Evolutionary conservation across 2,888 invertebrate species (phyloP), one percentile per base, ranked within the genome.

Genomic region (Machimus atricapillus): DNA sequence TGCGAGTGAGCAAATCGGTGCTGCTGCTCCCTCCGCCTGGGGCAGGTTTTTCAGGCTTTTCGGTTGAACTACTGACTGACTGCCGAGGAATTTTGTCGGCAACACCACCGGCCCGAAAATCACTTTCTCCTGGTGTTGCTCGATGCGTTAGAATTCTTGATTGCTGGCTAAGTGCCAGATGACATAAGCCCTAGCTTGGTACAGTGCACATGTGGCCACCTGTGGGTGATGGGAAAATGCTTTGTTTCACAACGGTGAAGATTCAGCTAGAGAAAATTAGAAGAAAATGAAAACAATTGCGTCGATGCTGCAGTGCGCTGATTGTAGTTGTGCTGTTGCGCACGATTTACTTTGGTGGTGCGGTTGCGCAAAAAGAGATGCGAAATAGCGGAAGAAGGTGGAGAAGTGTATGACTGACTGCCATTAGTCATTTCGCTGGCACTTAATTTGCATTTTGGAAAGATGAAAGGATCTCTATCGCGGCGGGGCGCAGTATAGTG

Each of bases 81-180:
- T 79, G 79, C 16, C 52, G 79, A n/a, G 52, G 52, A 79, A 79
- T 52, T 79, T 79, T 12, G 52, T 31, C 14, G 34, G 74, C 31
- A 12, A 23, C 74, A 16, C 74, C 74, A 16, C 74, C 74, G 31
- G n/a, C 34, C 58, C 31, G 14, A 27, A 66, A 82, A 58, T 82
- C 37, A 82, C 82, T 82, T 82, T 82, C 82, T 82, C 82, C 82
- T 58, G 34, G 34, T 82, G 82, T 66, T 23, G 23, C 19, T 56
- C 46, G 56, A n/a, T 31, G 56, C 56, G 31, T 81, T 23, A 31
- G 46, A 76, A 7, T 23, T 31, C 56, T 14, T 27, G n/a, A 37
- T 19, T 58, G 34, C 34, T 46, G 34, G 37, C 56, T 58, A 34
- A 82, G 58, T 82, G 19, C 81, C 81, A 40, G 58, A 58, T 82